Evolutionary conservation across 2,888 invertebrate species (phyloP), one percentile per base, ranked within the genome.

Genomic region (Teinopalpus imperialis): DNA sequence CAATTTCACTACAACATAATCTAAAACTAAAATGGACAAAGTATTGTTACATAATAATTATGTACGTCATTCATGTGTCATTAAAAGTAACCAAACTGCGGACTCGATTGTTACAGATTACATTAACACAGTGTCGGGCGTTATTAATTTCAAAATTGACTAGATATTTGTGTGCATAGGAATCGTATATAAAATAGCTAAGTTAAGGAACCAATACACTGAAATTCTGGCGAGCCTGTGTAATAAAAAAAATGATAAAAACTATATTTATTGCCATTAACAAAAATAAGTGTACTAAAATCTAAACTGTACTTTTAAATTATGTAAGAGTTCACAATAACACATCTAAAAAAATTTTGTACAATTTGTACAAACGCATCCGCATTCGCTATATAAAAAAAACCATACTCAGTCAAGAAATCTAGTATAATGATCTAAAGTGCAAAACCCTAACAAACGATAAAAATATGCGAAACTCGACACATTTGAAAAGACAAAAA

Each of bases 81-180:
- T 72, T 55, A 66, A 70, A 56, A 74, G 70, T 72, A 70, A 74
- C 66, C 69, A 70, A 75, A 73, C 61, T 74, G 72, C 71, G 73
- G 74, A 65, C 67, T 76, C 69, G 64, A 74, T 66, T 63, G 63
- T 69, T 61, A 57, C 68, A 64, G 63, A 67, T 65, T 72, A 70
- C 63, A 61, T 63, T 51, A 74, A 77, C 81, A 76, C 77, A 74
- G 73, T 76, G 65, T 69, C 66, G 74, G 82, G 67, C 74, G 76
- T 74, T 75, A 67, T 78, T 86, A 86, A 86, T 87, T 88, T 88
- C 87, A 86, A 81, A 82, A 85, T 88, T 88, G 87, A 88, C 87
- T 88, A 88, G 87, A 88, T 85, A 81, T 73, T 87, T 87, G 86
- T 78, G 83, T 86, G 87, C 81, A 81, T 86, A 88, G 87, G 87